Evolutionary conservation across 2,113 vertebrate species (phyloP), one percentile per base, ranked within the genome.

Genomic region (Turnix velox): DNA sequence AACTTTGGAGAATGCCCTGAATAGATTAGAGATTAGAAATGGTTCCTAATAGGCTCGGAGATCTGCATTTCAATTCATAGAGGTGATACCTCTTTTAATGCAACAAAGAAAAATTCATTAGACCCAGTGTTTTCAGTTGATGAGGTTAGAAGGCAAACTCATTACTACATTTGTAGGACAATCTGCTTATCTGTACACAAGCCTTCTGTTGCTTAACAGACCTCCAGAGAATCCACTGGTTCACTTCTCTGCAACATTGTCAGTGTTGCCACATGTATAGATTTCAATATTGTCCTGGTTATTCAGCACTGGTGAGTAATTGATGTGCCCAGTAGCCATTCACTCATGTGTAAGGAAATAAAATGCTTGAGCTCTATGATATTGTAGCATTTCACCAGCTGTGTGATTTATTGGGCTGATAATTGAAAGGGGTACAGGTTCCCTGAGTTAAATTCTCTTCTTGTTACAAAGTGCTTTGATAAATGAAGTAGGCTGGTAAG

Each of bases 341-440:
- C 76, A 28, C 68, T 92, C 88, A 51, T 52, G 69, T 91, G 91
- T 72, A 71, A 94, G 94, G 86, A 94, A 97, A 96, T 85, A 75
- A 76, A 88, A 78, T 86, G 61, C 86, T 75, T 96, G 42, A 72
- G 83, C 83, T 93, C 95, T 93, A 96, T 95, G 96, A 94, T 97
- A 85, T 97, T 90, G 67, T 16, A 88, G 93, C 86, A 73, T 92
- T 94, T 96, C 91, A 80, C 45, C 88, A 94, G 80, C 54, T 48
- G 48, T 85, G 83, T 90, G 97, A 95, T 96, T 96, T 95, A 90
- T 76, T 85, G 71, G 76, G 66, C 84, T 66, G 43, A 55, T 92
- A 91, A 95, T 71, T 92, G 90, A 91, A 94, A 90, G 61, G 27
- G 77, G 80, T 88, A 40, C 39, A 87, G 75, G 77, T 22, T 93